Evolutionary conservation across 53 echinoderm and acorn worm species (phyloP), one percentile per base, ranked within the genome.

Genomic region (Apostichopus leukothele): DNA sequence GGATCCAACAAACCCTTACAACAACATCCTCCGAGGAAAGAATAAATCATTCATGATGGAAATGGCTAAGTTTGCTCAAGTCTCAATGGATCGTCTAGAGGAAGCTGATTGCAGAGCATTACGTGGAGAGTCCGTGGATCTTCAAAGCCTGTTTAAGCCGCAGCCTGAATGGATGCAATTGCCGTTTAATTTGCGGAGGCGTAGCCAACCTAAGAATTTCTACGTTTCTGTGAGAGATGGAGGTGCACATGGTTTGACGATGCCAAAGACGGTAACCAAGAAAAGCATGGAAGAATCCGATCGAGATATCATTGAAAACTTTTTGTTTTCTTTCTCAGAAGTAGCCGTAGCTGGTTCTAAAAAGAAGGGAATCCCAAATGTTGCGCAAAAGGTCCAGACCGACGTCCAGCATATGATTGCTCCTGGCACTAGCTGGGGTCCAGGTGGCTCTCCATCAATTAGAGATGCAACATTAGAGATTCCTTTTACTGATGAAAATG

Each of bases 1-100:
- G 51, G 88, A 87, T 55, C 88, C 88, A 0, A 87, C 88, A 19
- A 87, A 87, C 26, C 88, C 88, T 1, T 87, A 73, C 88, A 87
- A 87, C 55, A 87, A 87, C 86, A 71, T 86, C 10, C 88, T 87
- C n/a, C 54, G 19, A n/a, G 20, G 74, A 7, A 16, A 27, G 4
- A 87, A 87, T 4, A 53, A 53, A 11, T 6, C 52, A 5, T 75
- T n/a, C 51, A 87, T 87, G 74, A 5, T 9, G 25, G 74, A 87
- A 18, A 51, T 75, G 66, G 71, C 50, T 0, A 26, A 13, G 5
- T 53, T 51, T 16, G 57, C 83, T 54, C 50, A 27, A 26, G 63
- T 84, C 4, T 60, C 84, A 16, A n/a, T 84, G 52, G 66, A 61
- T 3, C 84, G 84, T 25, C 84, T 84, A 5, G 39, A 66, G 5